A percentile compares a stretch with the other conserved stretches of the same genome.
Evolutionary conservation across 2,888 invertebrate genomes (phyloP).

Genomic region (Frankliniella intonsa): DNA sequence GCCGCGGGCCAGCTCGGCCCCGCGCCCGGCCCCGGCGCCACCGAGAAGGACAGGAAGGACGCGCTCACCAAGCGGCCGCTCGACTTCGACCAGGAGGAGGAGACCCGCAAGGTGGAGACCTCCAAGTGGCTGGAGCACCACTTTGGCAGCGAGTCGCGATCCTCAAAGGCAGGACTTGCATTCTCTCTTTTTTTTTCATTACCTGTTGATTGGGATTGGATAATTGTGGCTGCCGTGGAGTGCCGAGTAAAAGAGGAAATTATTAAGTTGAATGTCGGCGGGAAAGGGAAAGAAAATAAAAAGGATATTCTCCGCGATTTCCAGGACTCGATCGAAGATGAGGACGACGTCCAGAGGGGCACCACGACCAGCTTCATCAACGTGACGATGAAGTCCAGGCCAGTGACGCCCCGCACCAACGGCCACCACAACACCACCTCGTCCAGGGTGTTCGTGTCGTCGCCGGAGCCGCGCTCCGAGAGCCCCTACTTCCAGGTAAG

Average conservation of each 20-base stretch:
- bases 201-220: not conserved
- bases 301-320: not conserved
- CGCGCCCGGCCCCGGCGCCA: slow-evolving; percentile 44
- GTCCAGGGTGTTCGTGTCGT: slow-evolving; percentile 53
- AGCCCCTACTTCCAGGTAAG: slow-evolving; percentile 45
- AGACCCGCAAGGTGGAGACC: slow-evolving; percentile 82
- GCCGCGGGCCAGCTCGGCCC: slow-evolving; percentile 37
- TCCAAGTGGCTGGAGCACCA: slow-evolving; percentile 89
- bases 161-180: slow-evolving; percentile 37
- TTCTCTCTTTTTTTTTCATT: not conserved
- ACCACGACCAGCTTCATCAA: slow-evolving; percentile 71
- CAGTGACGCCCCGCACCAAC: slow-evolving; percentile 45
- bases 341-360: slow-evolving; percentile 52
- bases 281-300: not conserved
- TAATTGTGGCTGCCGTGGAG: too few relatives aligned
- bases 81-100: slow-evolving; percentile 82
- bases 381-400: slow-evolving; percentile 67
- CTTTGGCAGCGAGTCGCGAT: slow-evolving; percentile 73
- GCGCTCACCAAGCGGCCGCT: slow-evolving; percentile 73
- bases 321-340: slow-evolving; percentile 46
- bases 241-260: too few relatives aligned
- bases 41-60: slow-evolving; percentile 64
- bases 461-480: slow-evolving; percentile 51
- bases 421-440: slow-evolving; percentile 49
- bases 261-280: too few relatives aligned